Base-by-base conservation (phyloP, 2,888 invertebrate species). In the Athalia rosae region DNA sequence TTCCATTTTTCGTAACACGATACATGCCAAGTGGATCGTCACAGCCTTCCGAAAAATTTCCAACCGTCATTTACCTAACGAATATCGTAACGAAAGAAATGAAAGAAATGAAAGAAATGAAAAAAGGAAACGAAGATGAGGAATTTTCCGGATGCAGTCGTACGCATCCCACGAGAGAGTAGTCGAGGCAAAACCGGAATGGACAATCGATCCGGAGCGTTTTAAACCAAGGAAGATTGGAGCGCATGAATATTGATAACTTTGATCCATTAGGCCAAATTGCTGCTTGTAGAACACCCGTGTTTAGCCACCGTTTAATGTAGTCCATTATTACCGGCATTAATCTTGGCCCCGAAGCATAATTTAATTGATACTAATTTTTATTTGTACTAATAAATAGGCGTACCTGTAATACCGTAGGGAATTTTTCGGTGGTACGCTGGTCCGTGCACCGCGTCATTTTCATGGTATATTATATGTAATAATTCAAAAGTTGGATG, bases 171-270 rank as follows among this genome's bases (percentile, higher is more conserved):
- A 28, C 41, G 9, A 13, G 5, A 63, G 28, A 63, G 43, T 45
- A 6, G 28, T 61, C 61, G 43, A 63, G 63, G 45, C 13, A 13
- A 11, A 63, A 63, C 45, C n/a, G 47, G 63, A 63, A 63, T 63
- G 47, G 63, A 1, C 13, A 63, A 63, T 63, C 45, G 45, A 63
- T 41, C 28, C 7, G 50, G 9, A 67, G 15, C 50, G 28, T 67
- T 67, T 67, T 53, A 67, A 28, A 15, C 5, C 28, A 50, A 15
- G 7, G 66, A 67, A 53, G 53, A 45, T 50, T 67, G 13, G 28
- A 6, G 4, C 28, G 7, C 66, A 67, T 67, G 66, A 67, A 67
- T 67, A 67, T 67, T 67, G 48, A 67, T 50, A 67, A 50, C 48
- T 50, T 67, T 28, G 45, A 15, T 67, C 66, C 66, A 67, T 67